Evolutionary conservation across 30 jellyfish, hydroid and myxozoan species (phyloP), one percentile per base, ranked within the genome.

Genomic region (Aurelia aurita): DNA sequence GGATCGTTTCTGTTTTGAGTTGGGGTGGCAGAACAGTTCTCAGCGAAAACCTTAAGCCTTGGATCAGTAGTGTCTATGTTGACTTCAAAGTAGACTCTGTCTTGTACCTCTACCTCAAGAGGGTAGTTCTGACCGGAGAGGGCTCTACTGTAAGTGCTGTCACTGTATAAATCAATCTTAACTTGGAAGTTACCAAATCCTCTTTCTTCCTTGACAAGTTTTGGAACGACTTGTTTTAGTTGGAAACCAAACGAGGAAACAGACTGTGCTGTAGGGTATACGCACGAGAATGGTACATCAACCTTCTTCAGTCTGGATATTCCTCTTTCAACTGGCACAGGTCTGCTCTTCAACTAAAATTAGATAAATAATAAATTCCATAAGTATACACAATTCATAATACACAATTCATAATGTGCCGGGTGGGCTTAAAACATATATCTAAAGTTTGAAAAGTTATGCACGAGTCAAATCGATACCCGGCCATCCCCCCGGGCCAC

Each of bases 11-110:
- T 20, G 31, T 75, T 64, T 32, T 79, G 54, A 15, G 97, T 47
- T 74, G 97, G 97, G 29, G 97, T 74, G 39, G 90, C 96, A 13
- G 96, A 90, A 61, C 97, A 90, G 49, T 90, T 90, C 60, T 90
- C 97, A 51, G 96, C 97, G 55, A 74, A 81, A 3, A 90, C 95
- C 5, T 65, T 22, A 27, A 90, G 89, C 21, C 96, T 81, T 21
- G 86, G 79, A 44, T 90, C 97, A 35, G 78, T 75, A 3, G 89
- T 49, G 79, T 90, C 97, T 6, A 90, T 72, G 44, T 83, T 90
- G 7, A 90, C 90, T 66, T 90, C 97, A 60, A 82, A 90, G 69
- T 60, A 90, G n/a, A 90, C 74, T 55, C 97, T 72, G 68, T 90
- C 97, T 63, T 88, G 93, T 1, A 88, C 97, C 23, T 64, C 70